Evolutionary conservation across 92 coral and sea anemone species (phyloP), one percentile per base, ranked within the genome.

Genomic region (Hydrozoanthus gracilis): DNA sequence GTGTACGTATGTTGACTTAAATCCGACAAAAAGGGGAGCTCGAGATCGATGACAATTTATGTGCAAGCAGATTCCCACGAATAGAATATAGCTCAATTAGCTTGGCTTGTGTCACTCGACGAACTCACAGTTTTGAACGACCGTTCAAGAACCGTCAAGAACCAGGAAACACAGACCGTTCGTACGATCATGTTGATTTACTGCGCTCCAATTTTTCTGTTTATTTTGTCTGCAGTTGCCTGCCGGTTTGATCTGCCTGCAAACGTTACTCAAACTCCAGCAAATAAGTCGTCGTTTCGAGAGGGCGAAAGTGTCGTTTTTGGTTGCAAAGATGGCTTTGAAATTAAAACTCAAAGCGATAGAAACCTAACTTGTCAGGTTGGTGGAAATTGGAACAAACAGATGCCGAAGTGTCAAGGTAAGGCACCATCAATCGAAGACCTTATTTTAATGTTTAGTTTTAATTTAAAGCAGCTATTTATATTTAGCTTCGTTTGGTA

Each of bases 341-440:
- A 87, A 15, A 12, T 68, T 35, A 48, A 12, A 45, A 78, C 60
- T 35, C 51, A 60, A 51, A 84, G 78, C 49, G 94, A 94, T 54
- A 86, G 89, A 3, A 94, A 94, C 56, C 90, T 94, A 45, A 90
- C 92, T 7, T 94, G 98, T 68, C 77, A 75, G 56, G 17, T 47
- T 8, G 71, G 77, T 55, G 98, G 93, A 20, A 87, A 79, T 6
- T 94, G 95, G 90, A 60, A 92, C 82, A 89, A 87, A 64, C 62
- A 73, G 44, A 76, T 94, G 35, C 98, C 98, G 4, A 90, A 79
- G 54, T 94, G 98, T 68, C 69, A 44, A 82, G 96, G 96, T 93
- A 84, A 64, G 93, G n/a, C 5, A 50, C n/a, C 16, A 14, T 46
- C 15, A 45, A 6, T 47, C n/a, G 55, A 13, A 44, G 77, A 5